Evolutionary conservation across 2,888 invertebrate species (phyloP).

Genomic region (Oxyteleia sp.): DNA sequence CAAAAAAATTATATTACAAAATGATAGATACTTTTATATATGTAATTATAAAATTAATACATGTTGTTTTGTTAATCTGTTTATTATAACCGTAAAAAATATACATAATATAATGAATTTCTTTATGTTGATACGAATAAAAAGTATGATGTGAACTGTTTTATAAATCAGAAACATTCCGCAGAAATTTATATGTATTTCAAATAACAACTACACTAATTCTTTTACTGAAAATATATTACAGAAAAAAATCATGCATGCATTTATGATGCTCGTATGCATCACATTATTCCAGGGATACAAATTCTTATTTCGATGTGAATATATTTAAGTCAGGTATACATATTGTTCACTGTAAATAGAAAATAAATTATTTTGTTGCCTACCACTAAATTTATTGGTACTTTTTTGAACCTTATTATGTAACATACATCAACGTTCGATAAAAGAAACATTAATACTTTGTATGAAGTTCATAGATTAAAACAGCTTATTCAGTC

Average conservation of each 20-base stretch:
- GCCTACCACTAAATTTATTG: conserved; percentile 3
- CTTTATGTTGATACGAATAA: background rate
- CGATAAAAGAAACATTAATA: no score
- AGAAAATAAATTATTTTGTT: conserved; percentile 51
- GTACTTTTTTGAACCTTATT: background rate
- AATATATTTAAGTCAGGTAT: conserved; percentile 31
- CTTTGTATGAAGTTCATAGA: no score
- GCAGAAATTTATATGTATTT: background rate
- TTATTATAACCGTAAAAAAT: conserved; percentile 17
- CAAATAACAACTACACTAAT: background rate
- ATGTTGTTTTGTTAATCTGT: background rate
- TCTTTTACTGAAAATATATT: conserved; percentile 7
- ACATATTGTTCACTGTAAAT: conserved; percentile 35
- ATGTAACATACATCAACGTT: no score
- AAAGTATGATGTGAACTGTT: background rate
- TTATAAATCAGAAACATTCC: conserved; percentile 32
- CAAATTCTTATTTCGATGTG: conserved; percentile 8
- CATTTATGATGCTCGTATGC: conserved; percentile 26
- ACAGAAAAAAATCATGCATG: background rate
- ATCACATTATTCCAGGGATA: conserved; percentile 23
- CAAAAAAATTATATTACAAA: no score
- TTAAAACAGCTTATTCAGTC: no score
- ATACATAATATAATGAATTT: background rate
- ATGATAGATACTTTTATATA: no score
- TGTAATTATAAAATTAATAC: no score